Conservation (phyloP, 2,113 vertebrate species). For the Mionectes macconnelli region DNA sequence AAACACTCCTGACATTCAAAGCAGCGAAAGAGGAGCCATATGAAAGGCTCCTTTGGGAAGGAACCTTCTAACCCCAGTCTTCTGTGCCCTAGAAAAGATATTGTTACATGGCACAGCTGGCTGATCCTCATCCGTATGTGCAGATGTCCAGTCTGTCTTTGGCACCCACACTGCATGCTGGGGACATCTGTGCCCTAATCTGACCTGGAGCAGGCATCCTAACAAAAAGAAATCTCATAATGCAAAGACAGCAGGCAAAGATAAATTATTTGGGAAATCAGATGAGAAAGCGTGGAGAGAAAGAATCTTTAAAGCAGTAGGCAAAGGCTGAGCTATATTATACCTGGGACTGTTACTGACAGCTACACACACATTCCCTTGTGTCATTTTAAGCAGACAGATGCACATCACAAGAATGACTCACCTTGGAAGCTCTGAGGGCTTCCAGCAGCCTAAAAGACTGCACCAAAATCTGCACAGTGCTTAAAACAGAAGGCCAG, state of each 20-base stretch:
- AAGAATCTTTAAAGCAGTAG: neutral
- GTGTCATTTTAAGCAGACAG: neutral
- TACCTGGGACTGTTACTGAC: neutral
- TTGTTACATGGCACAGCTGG: neutral
- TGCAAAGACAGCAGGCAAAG: neutral
- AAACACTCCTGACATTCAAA: neutral
- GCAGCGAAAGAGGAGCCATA: neutral
- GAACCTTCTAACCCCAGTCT: neutral
- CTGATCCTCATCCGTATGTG: neutral
- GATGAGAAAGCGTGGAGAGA: neutral
- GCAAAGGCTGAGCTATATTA: neutral
- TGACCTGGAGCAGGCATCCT: neutral
- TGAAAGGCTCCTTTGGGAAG: slow-evolving; percentile 23
- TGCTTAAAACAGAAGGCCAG: neutral
- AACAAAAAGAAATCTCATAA: neutral
- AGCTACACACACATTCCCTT: neutral
- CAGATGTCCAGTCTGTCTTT: neutral
- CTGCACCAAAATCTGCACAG: neutral
- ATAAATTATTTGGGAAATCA: neutral
- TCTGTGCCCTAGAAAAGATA: slow-evolving; percentile 4
- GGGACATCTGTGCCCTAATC: neutral
- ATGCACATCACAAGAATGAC: neutral
- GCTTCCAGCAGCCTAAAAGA: neutral
- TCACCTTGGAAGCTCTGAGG: neutral
- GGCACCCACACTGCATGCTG: neutral